phyloP scores from a whole-genome alignment of 2,797 vertebrate species.

The Phataginus tricuspis region DNA sequence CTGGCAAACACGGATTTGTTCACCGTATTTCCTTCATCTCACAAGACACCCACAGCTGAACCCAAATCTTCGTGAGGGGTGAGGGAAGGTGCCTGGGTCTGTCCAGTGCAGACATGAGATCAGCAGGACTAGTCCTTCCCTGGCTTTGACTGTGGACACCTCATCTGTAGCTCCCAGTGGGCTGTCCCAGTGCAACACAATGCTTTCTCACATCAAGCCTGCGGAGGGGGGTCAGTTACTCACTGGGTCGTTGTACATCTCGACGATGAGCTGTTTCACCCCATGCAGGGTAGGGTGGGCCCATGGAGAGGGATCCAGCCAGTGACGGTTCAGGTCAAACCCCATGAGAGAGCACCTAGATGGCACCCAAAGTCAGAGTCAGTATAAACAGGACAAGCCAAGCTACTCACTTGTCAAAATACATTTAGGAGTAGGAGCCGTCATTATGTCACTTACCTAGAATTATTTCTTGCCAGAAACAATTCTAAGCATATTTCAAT shows the following conservation, averaged over 20 bases:
- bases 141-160: background rate
- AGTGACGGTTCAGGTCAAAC: slow-evolving; percentile 98
- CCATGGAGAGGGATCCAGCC: slow-evolving; percentile 98
- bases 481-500: background rate
- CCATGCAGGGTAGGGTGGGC: slow-evolving; percentile 96
- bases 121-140: background rate
- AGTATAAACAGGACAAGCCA: background rate
- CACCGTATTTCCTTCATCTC: background rate
- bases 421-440: background rate
- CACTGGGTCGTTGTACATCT: slow-evolving; percentile 96
- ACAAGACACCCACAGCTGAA: background rate
- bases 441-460: background rate
- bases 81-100: background rate
- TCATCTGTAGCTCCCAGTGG: background rate
- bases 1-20: background rate
- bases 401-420: background rate
- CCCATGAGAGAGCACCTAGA: slow-evolving; percentile 97
- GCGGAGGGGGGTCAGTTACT: slow-evolving; percentile 77
- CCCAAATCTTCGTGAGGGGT: background rate
- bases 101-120: background rate
- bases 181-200: background rate
- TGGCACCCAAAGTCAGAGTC: slow-evolving; percentile 39
- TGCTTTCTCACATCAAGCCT: background rate
- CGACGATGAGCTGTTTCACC: slow-evolving; percentile 96
- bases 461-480: background rate